Evolutionary conservation across 1,140 invertebrate genomes (phyloP).

Genomic region (Phthorimaea operculella): DNA sequence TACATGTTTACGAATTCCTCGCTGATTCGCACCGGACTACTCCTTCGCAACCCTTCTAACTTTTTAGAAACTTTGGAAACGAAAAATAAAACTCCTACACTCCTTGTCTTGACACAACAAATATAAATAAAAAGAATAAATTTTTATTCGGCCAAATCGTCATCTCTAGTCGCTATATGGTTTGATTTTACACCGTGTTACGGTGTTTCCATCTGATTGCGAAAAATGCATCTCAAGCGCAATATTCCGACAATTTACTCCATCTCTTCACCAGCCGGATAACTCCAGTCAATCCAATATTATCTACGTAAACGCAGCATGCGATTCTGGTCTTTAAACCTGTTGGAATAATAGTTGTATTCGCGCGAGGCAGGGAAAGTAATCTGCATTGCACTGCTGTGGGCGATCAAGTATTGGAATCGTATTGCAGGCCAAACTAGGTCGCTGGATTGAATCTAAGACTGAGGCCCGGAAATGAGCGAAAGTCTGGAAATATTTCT

Average conservation of each 20-base stretch:
- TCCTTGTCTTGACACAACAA: too few relatives aligned
- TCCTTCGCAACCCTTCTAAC: too few relatives aligned
- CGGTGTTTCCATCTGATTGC: too few relatives aligned
- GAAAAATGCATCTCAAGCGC: neutral
- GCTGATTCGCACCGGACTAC: too few relatives aligned
- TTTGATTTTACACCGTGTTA: too few relatives aligned
- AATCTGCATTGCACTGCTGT: conserved; percentile 31
- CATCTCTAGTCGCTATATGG: too few relatives aligned
- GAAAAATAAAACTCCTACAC: too few relatives aligned
- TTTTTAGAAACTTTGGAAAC: too few relatives aligned
- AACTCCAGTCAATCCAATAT: conserved; percentile 18
- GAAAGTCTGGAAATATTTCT: neutral
- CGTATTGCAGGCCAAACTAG: conserved; percentile 37
- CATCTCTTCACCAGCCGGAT: neutral
- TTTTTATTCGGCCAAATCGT: too few relatives aligned
- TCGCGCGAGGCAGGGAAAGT: conserved; percentile 14
- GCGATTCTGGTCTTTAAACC: conserved; percentile 5
- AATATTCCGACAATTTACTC: neutral
- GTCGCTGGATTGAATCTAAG: conserved; percentile 44
- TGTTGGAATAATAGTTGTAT: conserved; percentile 2
- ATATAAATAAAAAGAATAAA: too few relatives aligned
- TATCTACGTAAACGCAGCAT: conserved; percentile 17
- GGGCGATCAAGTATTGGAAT: conserved; percentile 22
- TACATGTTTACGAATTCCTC: too few relatives aligned
- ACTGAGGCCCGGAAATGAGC: conserved; percentile 2